Percentiles rank a stretch among this genome's conserved stretches.
These are phyloP conservation scores for Artemia sinica DNA, from an alignment of 2,888 invertebrate species.

Conservation along the genomic window DNA sequence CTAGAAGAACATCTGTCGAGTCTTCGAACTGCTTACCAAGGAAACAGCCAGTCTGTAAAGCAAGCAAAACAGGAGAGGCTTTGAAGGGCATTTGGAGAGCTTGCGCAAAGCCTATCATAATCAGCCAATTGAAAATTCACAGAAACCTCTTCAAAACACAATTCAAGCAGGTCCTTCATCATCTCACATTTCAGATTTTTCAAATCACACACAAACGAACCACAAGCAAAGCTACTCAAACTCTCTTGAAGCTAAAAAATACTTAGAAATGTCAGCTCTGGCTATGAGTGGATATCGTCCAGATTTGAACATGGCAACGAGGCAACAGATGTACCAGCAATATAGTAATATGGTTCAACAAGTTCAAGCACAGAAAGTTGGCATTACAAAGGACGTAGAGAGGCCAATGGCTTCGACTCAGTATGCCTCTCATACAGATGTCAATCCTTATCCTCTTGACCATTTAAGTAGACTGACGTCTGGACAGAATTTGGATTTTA, in stretches of 20 bases:
- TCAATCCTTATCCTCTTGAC: background rate
- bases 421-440: background rate
- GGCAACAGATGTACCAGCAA: background rate
- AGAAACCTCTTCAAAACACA: background rate
- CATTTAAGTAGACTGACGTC: background rate
- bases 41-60: background rate
- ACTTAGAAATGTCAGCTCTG: background rate
- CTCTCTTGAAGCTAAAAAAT: background rate
- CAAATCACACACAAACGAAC: background rate
- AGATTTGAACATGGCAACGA: slow-evolving; percentile 8
- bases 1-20: background rate
- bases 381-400: background rate
- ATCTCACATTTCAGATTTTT: background rate
- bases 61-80: slow-evolving; percentile 7
- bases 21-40: slow-evolving; percentile 5
- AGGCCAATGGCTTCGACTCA: slow-evolving; percentile 2
- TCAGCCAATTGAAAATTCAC: background rate
- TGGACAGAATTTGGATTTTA: slow-evolving; percentile 3
- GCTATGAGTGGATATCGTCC: background rate
- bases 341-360: slow-evolving; percentile 1
- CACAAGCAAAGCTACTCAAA: background rate
- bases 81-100: background rate
- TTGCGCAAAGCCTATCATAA: background rate
- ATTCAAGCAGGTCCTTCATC: background rate
- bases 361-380: background rate